phyloP scores from a whole-genome alignment of 2,797 vertebrate species.

The Tokudaia tokunoshimensis region DNA sequence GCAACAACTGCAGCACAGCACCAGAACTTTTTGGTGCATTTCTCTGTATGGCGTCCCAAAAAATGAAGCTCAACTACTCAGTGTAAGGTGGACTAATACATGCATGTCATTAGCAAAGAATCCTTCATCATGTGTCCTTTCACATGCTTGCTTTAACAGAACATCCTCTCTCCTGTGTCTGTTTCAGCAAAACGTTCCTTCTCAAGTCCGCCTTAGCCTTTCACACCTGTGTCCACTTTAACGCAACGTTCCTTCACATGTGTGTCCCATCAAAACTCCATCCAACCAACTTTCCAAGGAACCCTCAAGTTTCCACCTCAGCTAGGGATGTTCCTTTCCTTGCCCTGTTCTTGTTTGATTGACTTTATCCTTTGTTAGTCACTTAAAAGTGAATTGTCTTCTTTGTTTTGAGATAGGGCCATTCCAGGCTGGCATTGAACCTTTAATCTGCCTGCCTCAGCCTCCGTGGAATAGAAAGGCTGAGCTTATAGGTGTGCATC shows the following conservation, averaged over 20 bases:
- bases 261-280: neutral
- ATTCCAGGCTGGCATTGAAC: neutral
- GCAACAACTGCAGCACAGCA: neutral
- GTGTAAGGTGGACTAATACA: neutral
- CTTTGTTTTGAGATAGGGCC: neutral
- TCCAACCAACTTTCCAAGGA: neutral
- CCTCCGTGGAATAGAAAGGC: neutral
- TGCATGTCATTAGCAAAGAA: neutral
- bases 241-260: too few relatives aligned
- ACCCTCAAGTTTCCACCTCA: neutral
- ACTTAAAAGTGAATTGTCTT: neutral
- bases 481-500: neutral
- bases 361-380: neutral
- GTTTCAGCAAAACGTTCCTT: neutral
- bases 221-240: too few relatives aligned
- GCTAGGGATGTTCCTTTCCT: neutral
- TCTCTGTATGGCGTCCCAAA: neutral
- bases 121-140: neutral
- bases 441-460: neutral
- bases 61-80: neutral
- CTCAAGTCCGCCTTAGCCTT: too few relatives aligned
- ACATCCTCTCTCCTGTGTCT: neutral
- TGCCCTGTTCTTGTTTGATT: neutral
- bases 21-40: neutral
- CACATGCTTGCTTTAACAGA: neutral